phyloP scores from a whole-genome alignment of 2,797 vertebrate species.

The Phalloptychus januarius region DNA sequence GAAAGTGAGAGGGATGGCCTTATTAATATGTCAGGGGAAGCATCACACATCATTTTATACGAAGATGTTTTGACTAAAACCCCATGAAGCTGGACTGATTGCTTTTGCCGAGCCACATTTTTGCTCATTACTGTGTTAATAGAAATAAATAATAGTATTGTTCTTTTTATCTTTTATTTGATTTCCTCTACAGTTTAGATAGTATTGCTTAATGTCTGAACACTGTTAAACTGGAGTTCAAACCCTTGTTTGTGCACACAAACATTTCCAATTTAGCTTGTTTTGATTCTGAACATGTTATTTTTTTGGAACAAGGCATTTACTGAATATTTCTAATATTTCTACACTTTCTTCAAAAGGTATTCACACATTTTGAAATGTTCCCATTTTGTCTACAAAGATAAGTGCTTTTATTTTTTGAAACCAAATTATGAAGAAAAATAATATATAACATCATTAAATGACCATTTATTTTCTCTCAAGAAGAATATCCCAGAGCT shows the following conservation, averaged over 20 bases:
- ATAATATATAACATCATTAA: neutral
- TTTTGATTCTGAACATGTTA: neutral
- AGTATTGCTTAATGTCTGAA: neutral
- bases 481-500: neutral
- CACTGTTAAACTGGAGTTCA: neutral
- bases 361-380: neutral
- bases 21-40: constrained; percentile 37
- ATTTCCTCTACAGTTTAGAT: neutral
- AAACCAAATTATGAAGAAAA: neutral
- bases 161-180: neutral
- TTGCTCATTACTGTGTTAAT: neutral
- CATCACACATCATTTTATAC: neutral
- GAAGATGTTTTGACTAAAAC: neutral
- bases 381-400: neutral
- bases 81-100: neutral
- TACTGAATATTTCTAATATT: neutral
- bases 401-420: neutral
- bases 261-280: neutral
- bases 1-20: constrained; percentile 13
- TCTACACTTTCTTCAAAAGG: neutral
- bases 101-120: neutral
- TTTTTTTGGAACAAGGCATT: neutral
- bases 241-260: neutral
- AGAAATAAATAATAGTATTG: neutral
- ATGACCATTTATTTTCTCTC: neutral